phyloP scores from a whole-genome alignment of 1,140 invertebrate genomes.

The Eufriesea mexicana region DNA sequence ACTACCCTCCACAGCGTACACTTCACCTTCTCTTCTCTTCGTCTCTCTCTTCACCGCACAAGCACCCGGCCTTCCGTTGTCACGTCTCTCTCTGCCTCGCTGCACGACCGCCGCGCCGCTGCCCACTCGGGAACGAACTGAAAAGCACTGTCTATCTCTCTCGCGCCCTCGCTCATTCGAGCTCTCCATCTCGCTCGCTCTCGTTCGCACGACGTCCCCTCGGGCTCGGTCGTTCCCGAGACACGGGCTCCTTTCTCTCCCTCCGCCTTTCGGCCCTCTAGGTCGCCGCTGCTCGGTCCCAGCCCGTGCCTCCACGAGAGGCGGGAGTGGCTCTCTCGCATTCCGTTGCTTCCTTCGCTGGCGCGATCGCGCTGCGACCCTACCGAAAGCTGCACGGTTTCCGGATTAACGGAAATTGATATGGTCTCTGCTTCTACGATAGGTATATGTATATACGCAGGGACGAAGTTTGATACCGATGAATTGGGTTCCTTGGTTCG shows the following conservation, averaged over 20 bases:
- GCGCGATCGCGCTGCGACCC: conserved; percentile 38
- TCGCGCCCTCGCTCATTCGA: neutral
- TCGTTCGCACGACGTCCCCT: neutral
- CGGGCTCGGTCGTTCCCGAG: conserved; percentile 26
- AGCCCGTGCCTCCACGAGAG: conserved; percentile 53
- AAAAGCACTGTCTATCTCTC: conserved; percentile 6
- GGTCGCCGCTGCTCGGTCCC: conserved; percentile 39
- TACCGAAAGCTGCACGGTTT: conserved; percentile 38
- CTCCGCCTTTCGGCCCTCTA: conserved; percentile 23
- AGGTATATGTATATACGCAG: too few relatives aligned
- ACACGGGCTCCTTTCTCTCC: conserved; percentile 33
- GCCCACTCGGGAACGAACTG: conserved; percentile 15
- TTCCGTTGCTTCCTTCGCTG: conserved; percentile 64
- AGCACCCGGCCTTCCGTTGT: neutral
- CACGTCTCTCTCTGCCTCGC: neutral
- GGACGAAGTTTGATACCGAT: too few relatives aligned
- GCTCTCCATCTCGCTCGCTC: too few relatives aligned
- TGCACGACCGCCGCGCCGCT: neutral
- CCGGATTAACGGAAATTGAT: conserved; percentile 45
- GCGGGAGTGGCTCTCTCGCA: conserved; percentile 72
- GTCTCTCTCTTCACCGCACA: conserved; percentile 12
- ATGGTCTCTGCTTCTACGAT: too few relatives aligned
- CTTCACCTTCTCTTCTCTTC: neutral
- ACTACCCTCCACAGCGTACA: neutral
- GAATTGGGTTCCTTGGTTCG: too few relatives aligned